Percentiles rank a stretch among this genome's conserved stretches.
Evolutionary conservation across 2,113 vertebrate genomes (phyloP).

Genomic region (Cyprinodon tularosa): DNA sequence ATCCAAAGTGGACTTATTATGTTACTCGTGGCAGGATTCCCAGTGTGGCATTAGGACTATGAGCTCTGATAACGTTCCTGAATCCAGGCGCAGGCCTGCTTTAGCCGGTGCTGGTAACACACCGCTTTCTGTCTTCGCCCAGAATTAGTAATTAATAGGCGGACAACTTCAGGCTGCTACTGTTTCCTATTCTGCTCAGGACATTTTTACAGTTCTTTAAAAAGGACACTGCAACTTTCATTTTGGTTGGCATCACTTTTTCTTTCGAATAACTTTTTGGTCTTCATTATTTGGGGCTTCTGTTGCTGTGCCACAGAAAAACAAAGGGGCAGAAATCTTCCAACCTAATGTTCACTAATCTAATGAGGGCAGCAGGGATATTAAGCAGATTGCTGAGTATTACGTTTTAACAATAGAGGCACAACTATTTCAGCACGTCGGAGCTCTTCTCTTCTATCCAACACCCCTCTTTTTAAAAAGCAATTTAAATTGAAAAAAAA

Average conservation of each 20-base stretch:
- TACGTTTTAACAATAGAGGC: conserved; percentile 63
- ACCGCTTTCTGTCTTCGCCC: conserved; percentile 57
- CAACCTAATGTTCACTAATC: conserved; percentile 74
- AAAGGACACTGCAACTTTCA: conserved; percentile 2
- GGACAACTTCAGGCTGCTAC: conserved; percentile 59
- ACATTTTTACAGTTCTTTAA: conserved; percentile 40
- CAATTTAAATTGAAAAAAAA: conserved; percentile 43
- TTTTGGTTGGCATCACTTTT: neutral
- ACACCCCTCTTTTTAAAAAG: neutral
- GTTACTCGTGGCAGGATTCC: conserved; percentile 75
- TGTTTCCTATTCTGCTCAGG: conserved; percentile 57
- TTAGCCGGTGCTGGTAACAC: conserved; percentile 72
- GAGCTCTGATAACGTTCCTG: conserved; percentile 73
- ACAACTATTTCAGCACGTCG: conserved; percentile 65
- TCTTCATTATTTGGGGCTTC: conserved; percentile 8
- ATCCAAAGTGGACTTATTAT: conserved; percentile 78
- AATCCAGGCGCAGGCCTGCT: conserved; percentile 65
- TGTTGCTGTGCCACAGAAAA: conserved; percentile 45
- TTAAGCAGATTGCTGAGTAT: conserved; percentile 71
- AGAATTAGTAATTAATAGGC: conserved; percentile 68
- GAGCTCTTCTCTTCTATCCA: conserved; percentile 38
- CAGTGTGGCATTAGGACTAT: conserved; percentile 78
- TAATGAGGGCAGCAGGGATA: conserved; percentile 67
- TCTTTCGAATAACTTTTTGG: neutral
- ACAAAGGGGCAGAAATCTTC: conserved; percentile 64